Base-by-base conservation (phyloP, 2,888 invertebrate genomes). In the Tachystola acroxantha region DNA sequence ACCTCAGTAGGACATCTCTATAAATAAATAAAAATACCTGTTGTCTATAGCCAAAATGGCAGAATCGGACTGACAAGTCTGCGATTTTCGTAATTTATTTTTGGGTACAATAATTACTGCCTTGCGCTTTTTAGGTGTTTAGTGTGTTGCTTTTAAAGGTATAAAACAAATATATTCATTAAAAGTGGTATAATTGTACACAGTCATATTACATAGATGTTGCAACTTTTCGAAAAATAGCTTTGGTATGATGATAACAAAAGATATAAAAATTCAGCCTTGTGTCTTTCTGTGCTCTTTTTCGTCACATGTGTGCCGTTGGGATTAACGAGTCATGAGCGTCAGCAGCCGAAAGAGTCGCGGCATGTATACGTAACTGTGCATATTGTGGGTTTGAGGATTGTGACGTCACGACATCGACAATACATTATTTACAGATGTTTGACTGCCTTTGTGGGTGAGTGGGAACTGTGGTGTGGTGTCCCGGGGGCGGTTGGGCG, bases 331-430 rank as follows among this genome's bases (percentile, higher is more conserved):
- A 73, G 66, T 65, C 69, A 68, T 77, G 67, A 71, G 57, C 59
- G 47, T 58, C 69, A 53, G 54, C 54, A 60, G 48, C 46, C 45
- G 49, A 51, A 48, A 59, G 65, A 60, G 47, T 54, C 54, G 45
- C 50, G 58, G 64, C 64, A 68, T 65, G 72, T 66, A 71, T 70
- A 78, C 71, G 76, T 85, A 82, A 81, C 75, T 69, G 54, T 62
- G 57, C 57, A 67, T 67, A 69, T 73, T 64, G 74, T 75, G 73
- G 72, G 73, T 80, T 78, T 71, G 66, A 68, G 68, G 69, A 70
- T 79, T 71, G 85, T 85, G 85, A 86, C 85, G 85, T 86, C 85
- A 86, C 79, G 68, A 69, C 63, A 72, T 70, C 65, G 71, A 69
- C 69, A 67, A 73, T 71, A 77, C 73, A 66, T 68, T 84, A 82